phyloP scores from a whole-genome alignment of 2,113 vertebrate species.

The Stercorarius parasiticus region DNA sequence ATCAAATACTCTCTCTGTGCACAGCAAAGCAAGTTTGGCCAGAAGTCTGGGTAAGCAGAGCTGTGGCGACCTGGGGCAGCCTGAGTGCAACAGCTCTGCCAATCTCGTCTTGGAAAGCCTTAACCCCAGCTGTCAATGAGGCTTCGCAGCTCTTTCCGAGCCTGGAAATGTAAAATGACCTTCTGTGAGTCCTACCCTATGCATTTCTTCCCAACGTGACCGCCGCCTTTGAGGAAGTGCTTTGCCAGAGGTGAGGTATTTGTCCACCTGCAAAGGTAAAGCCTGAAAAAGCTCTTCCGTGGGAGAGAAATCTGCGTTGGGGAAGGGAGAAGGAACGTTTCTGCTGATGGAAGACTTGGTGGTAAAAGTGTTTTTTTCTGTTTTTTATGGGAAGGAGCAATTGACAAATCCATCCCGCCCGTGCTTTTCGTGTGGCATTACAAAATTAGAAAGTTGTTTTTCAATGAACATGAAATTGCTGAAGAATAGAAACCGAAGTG shows the following conservation, averaged over 20 bases:
- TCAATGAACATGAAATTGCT: neutral
- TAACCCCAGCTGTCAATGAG: neutral
- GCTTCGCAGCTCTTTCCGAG: neutral
- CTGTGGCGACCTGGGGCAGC: neutral
- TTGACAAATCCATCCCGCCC: neutral
- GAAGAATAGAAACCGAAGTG: constrained; percentile 2
- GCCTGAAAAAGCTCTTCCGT: neutral
- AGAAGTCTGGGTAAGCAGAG: neutral
- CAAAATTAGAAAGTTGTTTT: constrained; percentile 29
- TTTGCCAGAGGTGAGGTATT: neutral
- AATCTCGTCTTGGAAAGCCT: neutral
- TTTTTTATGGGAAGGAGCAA: neutral
- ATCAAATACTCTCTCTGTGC: neutral
- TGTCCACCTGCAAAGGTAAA: neutral
- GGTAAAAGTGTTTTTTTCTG: neutral
- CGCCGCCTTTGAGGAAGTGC: accelerated
- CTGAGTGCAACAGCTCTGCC: neutral
- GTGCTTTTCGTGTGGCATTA: neutral
- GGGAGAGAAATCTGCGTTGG: neutral
- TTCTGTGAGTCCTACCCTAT: neutral
- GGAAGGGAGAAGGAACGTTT: neutral
- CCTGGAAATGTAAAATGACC: neutral
- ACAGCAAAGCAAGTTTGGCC: neutral
- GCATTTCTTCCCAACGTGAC: accelerated
- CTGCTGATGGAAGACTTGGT: neutral